These are phyloP conservation scores for Corvus cornix DNA, from an alignment of 2,113 vertebrate genomes.

Conservation along the genomic window DNA sequence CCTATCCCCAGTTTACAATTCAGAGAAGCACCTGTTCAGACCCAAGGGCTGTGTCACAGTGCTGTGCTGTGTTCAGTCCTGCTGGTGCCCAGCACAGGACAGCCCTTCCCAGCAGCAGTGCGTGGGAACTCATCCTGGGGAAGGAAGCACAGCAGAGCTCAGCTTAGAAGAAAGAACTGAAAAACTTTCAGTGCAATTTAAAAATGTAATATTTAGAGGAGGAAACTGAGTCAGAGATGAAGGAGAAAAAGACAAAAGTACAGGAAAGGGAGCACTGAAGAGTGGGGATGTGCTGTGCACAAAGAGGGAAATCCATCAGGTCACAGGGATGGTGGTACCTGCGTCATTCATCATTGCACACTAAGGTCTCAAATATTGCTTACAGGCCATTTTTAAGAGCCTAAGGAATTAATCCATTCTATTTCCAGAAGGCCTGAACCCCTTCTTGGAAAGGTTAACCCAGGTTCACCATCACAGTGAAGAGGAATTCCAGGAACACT, in stretches of 20 bases:
- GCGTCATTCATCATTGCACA: not conserved
- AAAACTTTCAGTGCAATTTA: not conserved
- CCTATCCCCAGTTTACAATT: not conserved
- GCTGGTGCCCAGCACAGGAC: not conserved
- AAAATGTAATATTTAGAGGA: not conserved
- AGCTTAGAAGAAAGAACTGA: not conserved
- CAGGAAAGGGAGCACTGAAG: not conserved
- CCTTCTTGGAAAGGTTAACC: not conserved
- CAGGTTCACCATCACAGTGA: fast-evolving
- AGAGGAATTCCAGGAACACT: not conserved
- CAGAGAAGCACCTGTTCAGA: not conserved
- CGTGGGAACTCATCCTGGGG: not conserved
- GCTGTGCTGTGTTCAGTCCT: not conserved
- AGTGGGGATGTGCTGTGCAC: not conserved
- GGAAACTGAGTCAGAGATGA: not conserved
- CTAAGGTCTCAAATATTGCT: not conserved
- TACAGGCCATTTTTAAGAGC: not conserved
- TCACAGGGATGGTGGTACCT: not conserved
- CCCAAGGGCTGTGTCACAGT: not conserved
- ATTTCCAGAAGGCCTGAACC: not conserved
- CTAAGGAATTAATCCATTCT: not conserved
- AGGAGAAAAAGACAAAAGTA: not conserved
- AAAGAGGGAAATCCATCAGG: not conserved
- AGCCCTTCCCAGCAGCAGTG: no score
- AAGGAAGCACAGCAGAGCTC: not conserved